Base-by-base conservation (phyloP, 2,113 vertebrate species). In the Puffinus mauretanicus region DNA sequence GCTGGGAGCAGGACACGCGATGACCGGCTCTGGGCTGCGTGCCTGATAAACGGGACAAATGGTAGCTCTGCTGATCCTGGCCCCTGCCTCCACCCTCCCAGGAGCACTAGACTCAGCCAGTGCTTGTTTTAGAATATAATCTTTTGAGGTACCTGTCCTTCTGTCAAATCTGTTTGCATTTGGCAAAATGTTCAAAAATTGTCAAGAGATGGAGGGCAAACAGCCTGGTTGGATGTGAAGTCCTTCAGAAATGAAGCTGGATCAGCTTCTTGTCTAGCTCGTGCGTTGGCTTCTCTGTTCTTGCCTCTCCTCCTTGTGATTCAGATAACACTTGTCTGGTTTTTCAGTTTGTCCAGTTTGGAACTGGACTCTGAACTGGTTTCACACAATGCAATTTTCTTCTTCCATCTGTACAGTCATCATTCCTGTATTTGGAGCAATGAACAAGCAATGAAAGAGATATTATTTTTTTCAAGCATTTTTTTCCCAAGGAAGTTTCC, bases 51-150 rank as follows among this genome's bases (percentile, higher is more conserved):
- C 25, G 36, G 44, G 21, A 55, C 46, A 36, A 64, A 32, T 4
- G 64, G 36, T 9, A 55, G 29, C 46, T 67, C 49, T 15, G 30
- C 72, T 36, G 51, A 9, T 32, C 13, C 38, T 46, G 13, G 11
- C 36, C 13, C 30, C 30, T 8, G 6, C 8, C 24, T 70, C n/a
- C 7, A 8, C 20, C 34, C 8, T 5, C 3, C 0, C 3, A 12
- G n/a, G 32, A 65, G 36, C 49, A 36, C 75, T 13, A 27, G 36
- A 32, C 26, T 57, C 71, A 62, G 17, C 46, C 49, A 75, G 58
- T 25, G 38, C 52, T 72, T 71, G 16, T 18, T 36, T 66, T 51
- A 22, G 65, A 16, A 81, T 66, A 57, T 13, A 18, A 14, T 4
- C 30, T 44, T 30, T 40, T 14, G 69, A 57, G 57, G 30, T 52